Evolutionary conservation across 2,888 invertebrate species (phyloP), one percentile per base, ranked within the genome.

Genomic region (Cataglyphis albicans): DNA sequence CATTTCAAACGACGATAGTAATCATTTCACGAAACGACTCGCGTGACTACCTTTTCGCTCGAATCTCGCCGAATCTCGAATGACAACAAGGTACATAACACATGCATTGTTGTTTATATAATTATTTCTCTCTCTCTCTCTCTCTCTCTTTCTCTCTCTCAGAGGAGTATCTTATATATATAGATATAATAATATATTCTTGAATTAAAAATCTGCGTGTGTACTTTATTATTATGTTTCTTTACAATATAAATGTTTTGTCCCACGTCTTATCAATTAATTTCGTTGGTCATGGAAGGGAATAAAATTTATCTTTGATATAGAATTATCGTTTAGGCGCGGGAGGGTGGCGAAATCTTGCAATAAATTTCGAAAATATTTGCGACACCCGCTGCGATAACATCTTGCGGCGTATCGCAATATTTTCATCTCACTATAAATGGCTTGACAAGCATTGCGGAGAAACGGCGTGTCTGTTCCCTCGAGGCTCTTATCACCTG

Each of bases 401-500:
- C 75, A 83, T 78, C 88, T 63, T 81, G 81, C 35, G 63, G 74
- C 65, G 59, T 44, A 35, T 85, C 67, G 73, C 44, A 29, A 55
- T 52, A 25, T 35, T 44, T 32, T 64, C 25, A 68, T 44, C 55
- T 64, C 21, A 21, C 57, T 21, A 5, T 12, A 64, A 75, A 73
- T 29, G 57, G 18, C 18, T 6, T 44, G 57, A 65, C 64, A 80
- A 81, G 35, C 55, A 68, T 68, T 64, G 61, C 32, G 52, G 25
- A 7, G 29, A 57, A 70, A 48, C 32, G 59, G 70, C 48, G 76
- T 59, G 57, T 68, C 44, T 52, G 61, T 55, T 73, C 57, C 57
- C 65, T 70, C 67, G 63, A n/a, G 59, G 73, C 81, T 81, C 70
- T 87, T 83, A 83, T 85, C 72, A 85, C 64, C 75, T 74, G 83